These are phyloP conservation scores for Paraplagusia blochii DNA, from an alignment of 2,113 vertebrate genomes.

Conservation along the genomic window DNA sequence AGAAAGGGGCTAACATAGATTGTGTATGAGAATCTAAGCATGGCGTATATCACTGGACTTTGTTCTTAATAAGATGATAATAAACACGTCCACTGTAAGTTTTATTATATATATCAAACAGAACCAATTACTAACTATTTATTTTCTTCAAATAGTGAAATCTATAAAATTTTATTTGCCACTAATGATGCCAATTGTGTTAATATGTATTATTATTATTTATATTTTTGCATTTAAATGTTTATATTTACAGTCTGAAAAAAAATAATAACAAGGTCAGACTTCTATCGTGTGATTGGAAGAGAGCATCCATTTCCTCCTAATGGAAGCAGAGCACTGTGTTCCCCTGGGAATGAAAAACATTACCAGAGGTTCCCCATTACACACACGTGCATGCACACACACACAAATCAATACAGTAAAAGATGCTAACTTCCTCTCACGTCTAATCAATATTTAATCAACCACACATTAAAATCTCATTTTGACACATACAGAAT, in stretches of 20 bases:
- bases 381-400: neutral
- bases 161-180: too few relatives aligned
- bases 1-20: neutral
- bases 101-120: too few relatives aligned
- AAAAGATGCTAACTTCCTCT: constrained; percentile 24
- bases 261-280: constrained; percentile 19
- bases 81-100: too few relatives aligned
- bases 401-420: constrained; percentile 12
- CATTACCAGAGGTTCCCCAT: constrained; percentile 39
- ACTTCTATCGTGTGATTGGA: constrained; percentile 39
- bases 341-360: constrained; percentile 34
- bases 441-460: constrained; percentile 43
- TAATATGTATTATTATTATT: neutral
- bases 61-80: too few relatives aligned
- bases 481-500: constrained; percentile 1
- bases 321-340: constrained; percentile 52
- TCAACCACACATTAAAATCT: constrained; percentile 6
- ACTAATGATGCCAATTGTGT: neutral
- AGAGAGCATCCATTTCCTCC: constrained; percentile 48
- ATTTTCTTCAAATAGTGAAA: too few relatives aligned
- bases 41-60: too few relatives aligned
- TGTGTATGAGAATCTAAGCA: too few relatives aligned
- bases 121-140: too few relatives aligned
- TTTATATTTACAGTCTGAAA: neutral
- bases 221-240: neutral